phyloP scores from a whole-genome alignment of 2,113 vertebrate species.

The chimpanzee (Pan troglodytes) region NHGRI_mPanTro3-v2.1_pri NC_072421.2:125934001-125934500 shows the following conservation, averaged over 20 bases:
- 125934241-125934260: not conserved
- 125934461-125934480: not conserved
- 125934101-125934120: slow-evolving; percentile 43
- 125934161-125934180: slow-evolving; percentile 2
- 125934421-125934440: not conserved
- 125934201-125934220: not conserved
- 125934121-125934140: not conserved
- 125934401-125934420: not conserved
- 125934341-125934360: not conserved
- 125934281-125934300: not conserved
- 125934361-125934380: not conserved
- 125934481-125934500: not conserved
- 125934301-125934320: not conserved
- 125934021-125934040: not conserved
- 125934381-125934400: not conserved
- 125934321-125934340: not conserved
- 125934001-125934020: not conserved
- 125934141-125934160: not conserved
- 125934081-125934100: slow-evolving; percentile 25
- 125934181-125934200: not conserved
- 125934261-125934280: not conserved
- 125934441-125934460: not conserved
- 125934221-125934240: not conserved
- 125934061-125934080: not conserved
- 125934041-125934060: not conserved